Evolutionary conservation across 2,797 vertebrate genomes (phyloP).

Genomic region (Megalops cyprinoides): DNA sequence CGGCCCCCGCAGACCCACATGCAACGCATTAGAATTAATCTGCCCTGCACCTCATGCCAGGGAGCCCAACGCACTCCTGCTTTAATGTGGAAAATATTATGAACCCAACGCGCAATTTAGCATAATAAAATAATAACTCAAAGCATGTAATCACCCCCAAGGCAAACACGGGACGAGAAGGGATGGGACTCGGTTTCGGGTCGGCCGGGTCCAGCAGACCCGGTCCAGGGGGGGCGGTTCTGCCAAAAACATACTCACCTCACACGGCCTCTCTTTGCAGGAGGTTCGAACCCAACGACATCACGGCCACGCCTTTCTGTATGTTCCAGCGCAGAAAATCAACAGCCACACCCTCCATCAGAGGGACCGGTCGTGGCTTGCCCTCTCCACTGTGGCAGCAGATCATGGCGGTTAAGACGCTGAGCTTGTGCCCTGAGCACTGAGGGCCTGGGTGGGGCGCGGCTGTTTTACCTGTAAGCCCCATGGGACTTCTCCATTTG

Average conservation of each 20-base stretch:
- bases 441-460: too few species aligned
- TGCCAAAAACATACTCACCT: not conserved
- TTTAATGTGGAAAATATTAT: constrained; percentile 43
- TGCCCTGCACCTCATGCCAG: not conserved
- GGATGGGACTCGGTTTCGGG: not conserved
- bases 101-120: constrained; percentile 35
- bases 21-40: constrained; percentile 31
- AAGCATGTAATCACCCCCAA: constrained; percentile 4
- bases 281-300: too few species aligned
- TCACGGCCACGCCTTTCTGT: too few species aligned
- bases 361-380: too few species aligned
- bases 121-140: constrained; percentile 29
- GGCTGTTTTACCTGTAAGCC: too few species aligned
- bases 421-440: too few species aligned
- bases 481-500: too few species aligned
- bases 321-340: too few species aligned
- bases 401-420: too few species aligned
- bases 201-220: not conserved
- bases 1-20: constrained; percentile 13
- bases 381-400: too few species aligned
- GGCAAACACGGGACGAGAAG: not conserved
- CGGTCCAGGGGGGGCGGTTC: not conserved
- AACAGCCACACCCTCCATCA: too few species aligned
- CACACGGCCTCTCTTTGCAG: too few species aligned
- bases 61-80: not conserved